These are phyloP conservation scores for Lasaia peninsularis DNA, from an alignment of 1,140 invertebrate genomes.

Conservation along the genomic window DNA sequence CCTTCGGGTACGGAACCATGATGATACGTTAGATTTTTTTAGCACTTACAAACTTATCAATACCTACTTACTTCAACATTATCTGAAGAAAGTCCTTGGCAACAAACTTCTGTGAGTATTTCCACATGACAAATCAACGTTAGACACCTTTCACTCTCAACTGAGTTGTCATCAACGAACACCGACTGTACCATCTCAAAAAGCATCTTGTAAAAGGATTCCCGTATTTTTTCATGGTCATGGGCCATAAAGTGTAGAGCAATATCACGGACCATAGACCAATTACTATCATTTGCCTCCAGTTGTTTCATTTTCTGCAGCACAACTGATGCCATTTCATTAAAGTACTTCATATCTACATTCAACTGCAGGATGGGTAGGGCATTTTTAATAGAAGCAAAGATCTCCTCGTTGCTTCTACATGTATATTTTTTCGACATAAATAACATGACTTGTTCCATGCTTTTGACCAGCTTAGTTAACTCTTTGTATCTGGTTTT, in stretches of 20 bases:
- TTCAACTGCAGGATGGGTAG: conserved; percentile 74
- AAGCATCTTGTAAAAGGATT: conserved; percentile 49
- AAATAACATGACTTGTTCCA: conserved; percentile 70
- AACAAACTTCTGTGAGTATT: conserved; percentile 81
- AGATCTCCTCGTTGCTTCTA: conserved; percentile 39
- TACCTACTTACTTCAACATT: conserved; percentile 45
- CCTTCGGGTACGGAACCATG: no score
- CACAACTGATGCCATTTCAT: conserved; percentile 57
- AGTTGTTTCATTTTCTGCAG: conserved; percentile 53
- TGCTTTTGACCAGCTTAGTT: conserved; percentile 64
- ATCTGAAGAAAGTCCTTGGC: conserved; percentile 77
- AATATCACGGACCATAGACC: conserved; percentile 59
- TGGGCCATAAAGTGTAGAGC: conserved; percentile 70
- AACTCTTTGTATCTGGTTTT: conserved; percentile 70
- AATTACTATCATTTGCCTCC: conserved; percentile 48
- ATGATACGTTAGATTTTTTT: no score
- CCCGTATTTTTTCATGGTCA: conserved; percentile 50
- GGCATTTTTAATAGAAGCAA: conserved; percentile 59
- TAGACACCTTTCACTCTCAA: conserved; percentile 52
- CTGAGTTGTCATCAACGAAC: conserved; percentile 49
- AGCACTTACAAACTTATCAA: not conserved
- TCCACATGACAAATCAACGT: conserved; percentile 76
- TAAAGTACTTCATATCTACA: conserved; percentile 62
- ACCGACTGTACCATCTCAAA: conserved; percentile 49
- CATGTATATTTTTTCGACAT: conserved; percentile 50